Evolutionary conservation across 2,888 invertebrate species (phyloP), one percentile per base, ranked within the genome.

Genomic region (Acleris cristana): DNA sequence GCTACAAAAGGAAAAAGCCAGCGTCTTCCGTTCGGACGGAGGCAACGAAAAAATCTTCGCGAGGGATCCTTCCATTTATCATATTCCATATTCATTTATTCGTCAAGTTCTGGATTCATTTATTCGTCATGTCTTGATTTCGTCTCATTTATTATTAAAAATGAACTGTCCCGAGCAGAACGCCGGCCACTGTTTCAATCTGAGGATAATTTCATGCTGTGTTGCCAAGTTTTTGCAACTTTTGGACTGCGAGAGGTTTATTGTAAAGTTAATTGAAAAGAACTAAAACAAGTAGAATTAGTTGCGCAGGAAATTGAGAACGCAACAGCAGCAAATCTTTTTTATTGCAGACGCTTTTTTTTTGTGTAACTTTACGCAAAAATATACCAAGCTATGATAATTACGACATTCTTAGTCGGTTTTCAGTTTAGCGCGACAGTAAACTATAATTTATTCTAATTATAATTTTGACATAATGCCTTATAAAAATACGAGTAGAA

Each of bases 131-230:
- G 91, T 92, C 92, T 92, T 93, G 93, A 93, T 93, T 93, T 93
- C 93, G 88, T 92, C 92, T 92, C 93, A 93, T 93, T 93, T 93
- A 92, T 92, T 93, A 93, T 93, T 93, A 93, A 93, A 93, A 93
- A 93, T 93, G 93, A 93, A 91, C 92, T 93, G 93, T 93, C 93
- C 87, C 79, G 77, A 87, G 83, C 93, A 93, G 90, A 86, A 81
- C 83, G 90, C 80, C 82, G 86, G 89, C 89, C 86, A 90, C 89
- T 87, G 90, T 90, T 92, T 89, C 90, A 89, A 91, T 89, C 90
- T 90, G 82, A 80, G 84, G 83, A 87, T 90, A 89, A 91, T 92
- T 91, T 91, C 86, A 88, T 86, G 88, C 85, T 81, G 84, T 89
- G 90, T 89, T 89, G 86, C 58, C 59, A 64, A 60, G 74, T 81